Base-by-base conservation (phyloP, 2,888 invertebrate species). In the Craniophora ligustri region DNA sequence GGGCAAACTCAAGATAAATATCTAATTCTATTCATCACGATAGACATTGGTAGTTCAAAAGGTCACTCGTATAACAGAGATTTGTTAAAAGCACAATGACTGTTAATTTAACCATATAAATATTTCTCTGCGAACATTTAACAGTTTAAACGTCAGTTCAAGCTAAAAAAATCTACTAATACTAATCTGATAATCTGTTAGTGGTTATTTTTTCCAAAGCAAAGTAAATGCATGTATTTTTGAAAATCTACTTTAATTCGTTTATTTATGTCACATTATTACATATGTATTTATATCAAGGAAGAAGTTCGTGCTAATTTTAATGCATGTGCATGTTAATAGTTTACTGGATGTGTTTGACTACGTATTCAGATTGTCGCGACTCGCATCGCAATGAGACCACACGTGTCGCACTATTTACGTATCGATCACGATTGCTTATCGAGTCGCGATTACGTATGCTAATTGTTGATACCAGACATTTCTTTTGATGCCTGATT, bases 371-470 rank as follows among this genome's bases (percentile, higher is more conserved):
- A n/a, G 11, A 2, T 8, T 10, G 32, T 44, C 66, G 65, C 57
- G 66, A 61, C 8, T 6, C 10, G 70, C 47, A 61, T 65, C 19
- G 13, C 41, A 55, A 68, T 59, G 51, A 50, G 57, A 61, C 68
- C 68, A 68, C 68, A 70, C 68, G 21, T 16, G 18, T 4, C 18
- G 34, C 10, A 11, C 30, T 46, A n/a, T n/a, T 45, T 13, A 13
- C 35, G 50, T 13, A 14, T 31, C 14, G 3, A 5, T 7, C 34
- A 45, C 45, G 44, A 45, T 21, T 5, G 34, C 2, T 30, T 14
- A 13, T 36, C 11, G 6, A 14, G 1, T 11, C 11, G 11, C 23
- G n/a, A n/a, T 19, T 11, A 11, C 8, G 23, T 15, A 11, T 11
- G 30, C 8, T 31, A 30, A 46, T 41, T 41, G 16, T 21, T 0